A percentile compares a stretch with the other conserved stretches of the same genome.
Evolutionary conservation across 2,888 invertebrate genomes (phyloP).

Genomic region (Brenthis daphne): DNA sequence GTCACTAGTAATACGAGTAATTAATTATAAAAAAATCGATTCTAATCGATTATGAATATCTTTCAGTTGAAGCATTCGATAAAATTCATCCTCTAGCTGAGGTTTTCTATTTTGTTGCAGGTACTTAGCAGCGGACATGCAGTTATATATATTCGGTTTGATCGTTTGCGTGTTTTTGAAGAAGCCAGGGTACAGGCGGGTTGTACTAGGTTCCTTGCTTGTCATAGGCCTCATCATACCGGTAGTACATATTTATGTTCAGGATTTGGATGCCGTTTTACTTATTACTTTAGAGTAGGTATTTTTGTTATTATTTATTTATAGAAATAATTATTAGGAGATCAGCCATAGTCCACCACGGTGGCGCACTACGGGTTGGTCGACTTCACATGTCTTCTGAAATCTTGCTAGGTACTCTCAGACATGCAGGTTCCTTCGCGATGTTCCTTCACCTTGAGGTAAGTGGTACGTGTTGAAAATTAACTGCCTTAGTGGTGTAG

Average conservation of each 20-base stretch:
- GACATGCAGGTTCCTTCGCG: no score
- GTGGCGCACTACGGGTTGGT: no score
- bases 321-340: background rate
- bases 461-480: no score
- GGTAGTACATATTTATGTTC: constrained; percentile 46
- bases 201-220: constrained; percentile 35
- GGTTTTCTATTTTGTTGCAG: constrained; percentile 36
- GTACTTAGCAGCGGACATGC: constrained; percentile 54
- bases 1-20: no score
- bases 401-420: no score
- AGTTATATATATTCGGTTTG: constrained; percentile 49
- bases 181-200: constrained; percentile 30
- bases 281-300: constrained; percentile 45
- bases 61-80: no score
- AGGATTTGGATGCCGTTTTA: constrained; percentile 46
- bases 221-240: constrained; percentile 42
- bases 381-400: no score
- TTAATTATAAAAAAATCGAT: background rate
- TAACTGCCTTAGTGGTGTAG: no score
- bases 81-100: no score
- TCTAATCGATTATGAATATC: no score
- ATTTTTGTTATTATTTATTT: constrained; percentile 2
- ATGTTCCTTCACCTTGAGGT: no score
- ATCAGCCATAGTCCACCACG: no score
- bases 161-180: constrained; percentile 38